Conservation (phyloP, 2,888 invertebrate genomes). For the Thumatha senex region DNA sequence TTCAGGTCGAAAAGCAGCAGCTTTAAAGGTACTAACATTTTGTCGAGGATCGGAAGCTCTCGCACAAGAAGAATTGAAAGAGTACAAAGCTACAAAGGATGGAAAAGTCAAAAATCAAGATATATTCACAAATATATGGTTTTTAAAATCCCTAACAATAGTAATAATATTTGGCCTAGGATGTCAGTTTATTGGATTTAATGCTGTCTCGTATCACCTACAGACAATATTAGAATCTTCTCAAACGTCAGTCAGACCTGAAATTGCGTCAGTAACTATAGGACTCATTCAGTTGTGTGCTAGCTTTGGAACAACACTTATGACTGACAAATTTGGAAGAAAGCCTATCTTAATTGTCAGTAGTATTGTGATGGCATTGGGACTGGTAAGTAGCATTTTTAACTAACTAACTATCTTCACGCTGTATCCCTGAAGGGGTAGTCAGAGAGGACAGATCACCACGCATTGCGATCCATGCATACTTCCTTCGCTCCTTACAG, state of each 20-base stretch:
- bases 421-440: too few species aligned
- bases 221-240: conserved; percentile 61
- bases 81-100: conserved; percentile 38
- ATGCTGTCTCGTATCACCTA: conserved; percentile 56
- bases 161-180: conserved; percentile 19
- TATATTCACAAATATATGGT: conserved; percentile 23
- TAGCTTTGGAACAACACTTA: conserved; percentile 46
- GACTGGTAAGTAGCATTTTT: conserved; percentile 44
- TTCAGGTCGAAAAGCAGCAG: conserved; percentile 54
- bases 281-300: conserved; percentile 57
- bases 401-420: too few species aligned
- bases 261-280: conserved; percentile 54
- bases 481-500: too few species aligned
- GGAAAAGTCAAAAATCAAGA: conserved; percentile 26
- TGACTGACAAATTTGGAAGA: conserved; percentile 52
- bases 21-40: conserved; percentile 48
- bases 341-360: conserved; percentile 44
- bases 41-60: conserved; percentile 52
- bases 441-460: too few species aligned
- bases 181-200: conserved; percentile 51
- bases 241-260: conserved; percentile 52
- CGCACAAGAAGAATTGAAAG: conserved; percentile 56
- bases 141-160: conserved; percentile 21
- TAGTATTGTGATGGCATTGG: conserved; percentile 43
- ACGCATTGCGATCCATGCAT: too few species aligned